phyloP scores from a whole-genome alignment of 2,113 vertebrate species.

The Pterocles orientalis region DNA sequence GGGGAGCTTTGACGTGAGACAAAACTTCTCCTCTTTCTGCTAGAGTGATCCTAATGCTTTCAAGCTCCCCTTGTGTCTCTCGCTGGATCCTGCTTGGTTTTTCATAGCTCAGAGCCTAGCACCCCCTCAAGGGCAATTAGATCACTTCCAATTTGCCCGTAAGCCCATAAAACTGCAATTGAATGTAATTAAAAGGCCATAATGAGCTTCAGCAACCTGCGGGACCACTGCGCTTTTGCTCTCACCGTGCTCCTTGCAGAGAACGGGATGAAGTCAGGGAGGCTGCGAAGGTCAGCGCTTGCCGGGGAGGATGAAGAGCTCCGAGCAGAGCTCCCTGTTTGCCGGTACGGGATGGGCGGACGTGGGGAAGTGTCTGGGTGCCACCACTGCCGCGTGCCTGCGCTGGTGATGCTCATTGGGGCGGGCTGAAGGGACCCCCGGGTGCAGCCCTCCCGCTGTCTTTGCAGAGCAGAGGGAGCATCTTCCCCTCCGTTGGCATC shows the following conservation, averaged over 20 bases:
- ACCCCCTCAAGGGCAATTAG: conserved; percentile 68
- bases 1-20: background rate
- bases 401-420: fast-evolving
- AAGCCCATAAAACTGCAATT: conserved; percentile 64
- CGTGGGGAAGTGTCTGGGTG: fast-evolving
- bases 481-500: background rate
- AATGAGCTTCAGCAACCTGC: conserved; percentile 43
- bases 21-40: background rate
- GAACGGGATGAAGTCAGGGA: background rate
- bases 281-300: background rate
- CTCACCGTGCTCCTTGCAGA: background rate
- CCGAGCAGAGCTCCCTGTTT: background rate
- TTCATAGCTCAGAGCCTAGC: conserved; percentile 48
- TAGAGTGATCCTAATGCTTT: background rate
- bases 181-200: conserved; percentile 71
- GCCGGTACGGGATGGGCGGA: fast-evolving
- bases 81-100: background rate
- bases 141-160: conserved; percentile 63
- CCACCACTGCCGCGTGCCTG: fast-evolving
- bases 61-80: fast-evolving
- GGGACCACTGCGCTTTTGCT: background rate
- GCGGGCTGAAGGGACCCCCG: background rate
- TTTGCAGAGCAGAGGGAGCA: background rate
- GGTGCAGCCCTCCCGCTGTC: fast-evolving
- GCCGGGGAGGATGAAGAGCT: background rate